These are phyloP conservation scores for Tinea pellionella DNA, from an alignment of 2,888 invertebrate genomes.

Conservation along the genomic window DNA sequence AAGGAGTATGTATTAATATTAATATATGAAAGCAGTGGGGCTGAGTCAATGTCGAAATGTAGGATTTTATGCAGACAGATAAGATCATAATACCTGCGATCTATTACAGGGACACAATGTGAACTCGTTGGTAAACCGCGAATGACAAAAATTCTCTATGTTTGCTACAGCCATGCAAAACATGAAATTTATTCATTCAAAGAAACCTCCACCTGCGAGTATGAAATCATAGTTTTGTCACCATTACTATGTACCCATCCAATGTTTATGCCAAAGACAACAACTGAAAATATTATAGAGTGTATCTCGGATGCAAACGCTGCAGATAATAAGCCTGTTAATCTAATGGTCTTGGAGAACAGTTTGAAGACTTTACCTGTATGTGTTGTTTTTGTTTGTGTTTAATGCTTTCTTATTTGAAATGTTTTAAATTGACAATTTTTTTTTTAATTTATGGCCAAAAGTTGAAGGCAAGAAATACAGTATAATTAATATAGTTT, in stretches of 20 bases:
- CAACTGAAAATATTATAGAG: conserved; percentile 80
- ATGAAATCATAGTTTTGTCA: conserved; percentile 91
- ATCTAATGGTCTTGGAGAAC: neutral
- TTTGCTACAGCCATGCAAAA: conserved; percentile 89
- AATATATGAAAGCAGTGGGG: too few relatives aligned
- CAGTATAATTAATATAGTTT: too few relatives aligned
- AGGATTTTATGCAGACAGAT: too few relatives aligned
- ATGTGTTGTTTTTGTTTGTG: neutral
- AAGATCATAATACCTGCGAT: too few relatives aligned
- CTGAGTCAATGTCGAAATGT: too few relatives aligned
- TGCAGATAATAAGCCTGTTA: conserved; percentile 44
- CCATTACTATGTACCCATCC: conserved; percentile 91
- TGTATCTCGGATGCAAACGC: conserved; percentile 76
- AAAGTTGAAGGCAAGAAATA: too few relatives aligned
- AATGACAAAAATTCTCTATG: conserved; percentile 83
- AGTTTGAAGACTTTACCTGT: neutral
- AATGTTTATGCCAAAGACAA: conserved; percentile 82
- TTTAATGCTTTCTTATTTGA: neutral
- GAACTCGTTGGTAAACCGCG: conserved; percentile 90
- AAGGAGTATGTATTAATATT: too few relatives aligned
- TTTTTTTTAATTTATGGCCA: neutral
- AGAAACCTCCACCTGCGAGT: conserved; percentile 94
- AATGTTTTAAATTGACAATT: neutral
- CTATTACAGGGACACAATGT: conserved; percentile 76
- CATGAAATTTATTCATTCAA: conserved; percentile 94